Evolutionary conservation across 2,888 invertebrate genomes (phyloP).

Genomic region (Stenodera caucasica): DNA sequence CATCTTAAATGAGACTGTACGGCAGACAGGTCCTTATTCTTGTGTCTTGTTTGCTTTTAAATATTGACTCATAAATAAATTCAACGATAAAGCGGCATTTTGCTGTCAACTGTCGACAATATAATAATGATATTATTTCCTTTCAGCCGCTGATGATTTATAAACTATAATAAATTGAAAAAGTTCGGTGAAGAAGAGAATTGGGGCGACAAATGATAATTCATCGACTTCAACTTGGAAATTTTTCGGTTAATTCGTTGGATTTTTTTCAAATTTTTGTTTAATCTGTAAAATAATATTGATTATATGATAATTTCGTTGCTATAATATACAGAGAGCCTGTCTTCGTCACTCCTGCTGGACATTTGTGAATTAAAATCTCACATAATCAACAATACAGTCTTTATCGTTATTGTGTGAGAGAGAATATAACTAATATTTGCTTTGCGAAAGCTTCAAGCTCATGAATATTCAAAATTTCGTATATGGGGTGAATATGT

Average conservation of each 20-base stretch:
- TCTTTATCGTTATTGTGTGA: slow-evolving; percentile 12
- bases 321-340: background rate
- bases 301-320: background rate
- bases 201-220: background rate
- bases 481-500: background rate
- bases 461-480: slow-evolving; percentile 43
- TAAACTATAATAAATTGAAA: slow-evolving; percentile 48
- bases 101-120: slow-evolving; percentile 46
- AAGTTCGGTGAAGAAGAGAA: slow-evolving; percentile 36
- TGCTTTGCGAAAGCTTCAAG: slow-evolving; percentile 27
- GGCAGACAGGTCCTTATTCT: background rate
- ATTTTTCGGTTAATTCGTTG: background rate
- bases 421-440: slow-evolving; percentile 34
- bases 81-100: slow-evolving; percentile 49
- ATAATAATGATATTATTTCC: slow-evolving; percentile 54
- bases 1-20: background rate
- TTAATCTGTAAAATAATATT: too few relatives aligned
- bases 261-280: background rate
- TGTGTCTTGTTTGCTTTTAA: slow-evolving; percentile 43
- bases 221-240: background rate
- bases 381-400: background rate
- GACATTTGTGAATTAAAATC: slow-evolving; percentile 1
- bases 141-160: slow-evolving; percentile 48
- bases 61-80: slow-evolving; percentile 54
- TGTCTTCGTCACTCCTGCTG: background rate